Evolutionary conservation across 1,140 invertebrate genomes (phyloP), one percentile per base, ranked within the genome.

Genomic region (Drosophila auraria): DNA sequence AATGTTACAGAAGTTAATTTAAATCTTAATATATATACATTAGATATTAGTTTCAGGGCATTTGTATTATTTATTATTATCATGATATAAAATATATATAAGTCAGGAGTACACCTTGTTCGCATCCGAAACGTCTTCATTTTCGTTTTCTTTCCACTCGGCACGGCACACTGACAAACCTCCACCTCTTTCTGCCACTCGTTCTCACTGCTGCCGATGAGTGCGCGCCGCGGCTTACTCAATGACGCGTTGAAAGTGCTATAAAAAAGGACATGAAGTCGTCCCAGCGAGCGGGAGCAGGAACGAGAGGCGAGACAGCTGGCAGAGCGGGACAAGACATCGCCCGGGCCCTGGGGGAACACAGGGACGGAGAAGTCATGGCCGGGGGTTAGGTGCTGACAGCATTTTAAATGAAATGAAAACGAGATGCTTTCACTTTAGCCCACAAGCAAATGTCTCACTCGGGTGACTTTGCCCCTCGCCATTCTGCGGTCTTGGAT

Each of bases 371-470:
- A 20, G 17, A 58, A 59, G 51, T 61, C 66, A 54, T 65, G 82
- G 51, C 62, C 54, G 60, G 51, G 80, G 70, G 82, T 90, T 86
- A 90, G 78, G 84, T 87, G 84, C 73, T 90, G 86, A 87, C 84
- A 87, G 84, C 86, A 90, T 87, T 87, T 84, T 90, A 84, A 87
- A 87, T 87, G 78, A 90, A 90, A 87, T 90, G 86, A 87, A 87
- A 87, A 86, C 74, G 84, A 90, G 84, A 90, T 87, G 84, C 82
- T 90, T 87, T 89, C 83, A 87, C 83, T 82, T 68, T 78, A 36
- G 74, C 58, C 71, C 69, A 60, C 54, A 51, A 51, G 44, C 15
- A 44, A 74, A 74, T 74, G 71, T 61, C 71, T 74, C 71, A 61
- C 71, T 74, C 42, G 69, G 71, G 69, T 74, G 57, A 51, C 54